These are phyloP conservation scores for Byasa hedistus DNA, from an alignment of 2,888 invertebrate species.

Conservation along the genomic window DNA sequence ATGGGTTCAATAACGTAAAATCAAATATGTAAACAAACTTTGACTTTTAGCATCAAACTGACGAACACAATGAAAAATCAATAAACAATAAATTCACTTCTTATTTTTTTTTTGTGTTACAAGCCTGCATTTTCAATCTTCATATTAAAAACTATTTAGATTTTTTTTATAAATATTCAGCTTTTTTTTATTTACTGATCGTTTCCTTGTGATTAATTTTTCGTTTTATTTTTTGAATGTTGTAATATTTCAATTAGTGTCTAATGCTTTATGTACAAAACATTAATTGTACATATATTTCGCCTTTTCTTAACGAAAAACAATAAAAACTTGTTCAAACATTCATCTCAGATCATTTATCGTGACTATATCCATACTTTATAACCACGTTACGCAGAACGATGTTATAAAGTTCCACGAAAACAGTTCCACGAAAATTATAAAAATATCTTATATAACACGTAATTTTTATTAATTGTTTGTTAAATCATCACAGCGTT, in stretches of 20 bases:
- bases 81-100: conserved; percentile 2
- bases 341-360: not conserved
- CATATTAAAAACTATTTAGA: not conserved
- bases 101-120: not conserved
- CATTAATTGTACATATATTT: no score
- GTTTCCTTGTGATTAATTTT: no score
- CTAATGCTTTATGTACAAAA: no score
- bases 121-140: not conserved
- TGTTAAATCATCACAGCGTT: conserved; percentile 9
- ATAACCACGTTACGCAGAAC: not conserved
- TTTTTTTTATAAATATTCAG: not conserved
- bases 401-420: not conserved
- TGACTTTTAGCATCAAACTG: conserved; percentile 29
- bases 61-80: conserved; percentile 5
- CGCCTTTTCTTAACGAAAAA: not conserved
- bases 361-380: not conserved
- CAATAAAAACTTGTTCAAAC: not conserved
- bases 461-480: conserved; percentile 16
- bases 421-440: conserved; percentile 10
- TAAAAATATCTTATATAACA: conserved; percentile 9
- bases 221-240: no score
- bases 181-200: no score
- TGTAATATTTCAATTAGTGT: no score
- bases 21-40: conserved; percentile 28
- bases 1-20: conserved; percentile 12